Conservation (phyloP, 1,140 invertebrate genomes). For the Pygmarrhopalites habei region DNA sequence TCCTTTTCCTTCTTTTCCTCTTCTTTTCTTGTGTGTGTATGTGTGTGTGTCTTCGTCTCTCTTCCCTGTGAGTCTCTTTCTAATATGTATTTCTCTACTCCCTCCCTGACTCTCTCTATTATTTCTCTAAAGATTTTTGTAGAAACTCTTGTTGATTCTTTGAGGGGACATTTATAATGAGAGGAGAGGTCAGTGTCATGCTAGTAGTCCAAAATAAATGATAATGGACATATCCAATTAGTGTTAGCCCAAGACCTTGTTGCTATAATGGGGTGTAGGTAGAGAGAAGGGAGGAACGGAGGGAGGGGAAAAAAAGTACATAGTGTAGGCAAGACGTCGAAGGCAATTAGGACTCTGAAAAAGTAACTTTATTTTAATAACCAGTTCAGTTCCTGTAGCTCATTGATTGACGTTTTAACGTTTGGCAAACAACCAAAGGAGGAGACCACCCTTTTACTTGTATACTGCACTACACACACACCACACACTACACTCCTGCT, state of each 20-base stretch:
- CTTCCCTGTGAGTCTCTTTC: too few species aligned
- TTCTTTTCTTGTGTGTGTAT: too few species aligned
- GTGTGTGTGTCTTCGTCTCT: too few species aligned
- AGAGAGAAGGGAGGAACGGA: too few species aligned
- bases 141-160: too few species aligned
- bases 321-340: conserved; percentile 12
- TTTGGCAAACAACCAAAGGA: conserved; percentile 35
- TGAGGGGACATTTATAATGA: conserved; percentile 8
- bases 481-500: too few species aligned
- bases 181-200: conserved; percentile 10
- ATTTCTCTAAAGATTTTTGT: too few species aligned
- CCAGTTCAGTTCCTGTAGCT: conserved; percentile 12
- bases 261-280: not conserved
- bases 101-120: too few species aligned
- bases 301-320: not conserved
- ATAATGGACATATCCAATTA: conserved; percentile 35
- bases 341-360: conserved; percentile 22
- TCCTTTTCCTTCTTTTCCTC: too few species aligned
- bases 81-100: too few species aligned
- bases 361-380: conserved; percentile 29
- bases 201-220: conserved; percentile 8
- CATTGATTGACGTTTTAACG: conserved; percentile 27
- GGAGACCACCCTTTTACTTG: too few species aligned
- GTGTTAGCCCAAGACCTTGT: conserved; percentile 34
- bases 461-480: too few species aligned